Evolutionary conservation across 2,113 vertebrate genomes (phyloP).

Genomic region (Corapipo altera): DNA sequence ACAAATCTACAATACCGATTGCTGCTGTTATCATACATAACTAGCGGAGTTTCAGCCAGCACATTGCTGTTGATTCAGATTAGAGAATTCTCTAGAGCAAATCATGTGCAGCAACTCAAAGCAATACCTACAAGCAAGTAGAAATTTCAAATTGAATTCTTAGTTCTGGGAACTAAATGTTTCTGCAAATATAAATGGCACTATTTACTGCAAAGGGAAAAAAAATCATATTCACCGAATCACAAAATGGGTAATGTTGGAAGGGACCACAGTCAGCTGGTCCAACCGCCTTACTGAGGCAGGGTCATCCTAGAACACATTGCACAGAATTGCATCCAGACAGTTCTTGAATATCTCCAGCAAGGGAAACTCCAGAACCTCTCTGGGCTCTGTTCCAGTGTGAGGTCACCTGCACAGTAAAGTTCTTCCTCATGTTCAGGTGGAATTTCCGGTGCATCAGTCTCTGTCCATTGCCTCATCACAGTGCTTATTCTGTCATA

Average conservation of each 20-base stretch:
- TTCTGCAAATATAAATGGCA: not conserved
- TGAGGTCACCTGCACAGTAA: fast-evolving
- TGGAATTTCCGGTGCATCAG: not conserved
- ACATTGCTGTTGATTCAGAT: not conserved
- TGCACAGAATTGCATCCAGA: not conserved
- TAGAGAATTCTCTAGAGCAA: not conserved
- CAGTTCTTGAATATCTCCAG: not conserved
- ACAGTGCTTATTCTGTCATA: not conserved
- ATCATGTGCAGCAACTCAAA: not conserved
- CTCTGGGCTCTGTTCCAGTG: not conserved
- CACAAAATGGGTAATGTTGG: not conserved
- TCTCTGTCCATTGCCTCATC: not conserved
- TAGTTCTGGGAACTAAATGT: not conserved
- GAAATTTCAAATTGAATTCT: not conserved
- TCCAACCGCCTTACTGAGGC: not conserved
- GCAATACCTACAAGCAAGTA: not conserved
- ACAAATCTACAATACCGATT: not conserved
- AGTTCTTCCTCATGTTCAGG: not conserved
- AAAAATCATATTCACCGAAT: not conserved
- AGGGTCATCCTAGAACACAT: not conserved
- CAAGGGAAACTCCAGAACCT: not conserved
- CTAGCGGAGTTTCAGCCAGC: not conserved
- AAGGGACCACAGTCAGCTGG: not conserved
- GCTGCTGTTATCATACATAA: not conserved
- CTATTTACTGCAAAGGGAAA: not conserved